Evolutionary conservation across 2,113 vertebrate genomes (phyloP).

Genomic region (Sinocyclocheilus rhinocerous): DNA sequence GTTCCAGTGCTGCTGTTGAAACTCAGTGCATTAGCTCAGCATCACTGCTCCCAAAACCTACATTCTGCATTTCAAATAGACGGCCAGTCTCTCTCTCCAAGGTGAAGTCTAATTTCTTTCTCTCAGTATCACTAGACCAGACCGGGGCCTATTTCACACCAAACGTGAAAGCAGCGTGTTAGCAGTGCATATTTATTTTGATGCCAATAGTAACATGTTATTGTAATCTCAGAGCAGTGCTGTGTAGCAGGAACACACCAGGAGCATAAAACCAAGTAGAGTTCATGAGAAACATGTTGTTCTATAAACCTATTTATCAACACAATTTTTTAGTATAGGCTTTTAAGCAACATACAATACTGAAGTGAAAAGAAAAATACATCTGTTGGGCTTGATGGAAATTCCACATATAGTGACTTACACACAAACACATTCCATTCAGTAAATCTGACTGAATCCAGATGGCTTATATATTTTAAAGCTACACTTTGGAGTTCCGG

Average conservation of each 20-base stretch:
- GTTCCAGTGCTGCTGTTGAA: conserved; percentile 11
- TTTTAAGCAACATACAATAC: background rate
- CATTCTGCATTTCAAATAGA: conserved; percentile 35
- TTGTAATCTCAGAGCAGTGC: background rate
- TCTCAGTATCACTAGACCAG: background rate
- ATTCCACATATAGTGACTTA: background rate
- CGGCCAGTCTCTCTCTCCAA: background rate
- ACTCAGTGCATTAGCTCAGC: conserved; percentile 23
- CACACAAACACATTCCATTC: background rate
- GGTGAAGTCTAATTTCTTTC: conserved; percentile 8
- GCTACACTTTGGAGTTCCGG: background rate
- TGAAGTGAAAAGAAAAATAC: background rate
- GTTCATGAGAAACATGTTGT: background rate
- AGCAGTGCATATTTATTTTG: background rate
- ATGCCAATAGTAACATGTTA: background rate
- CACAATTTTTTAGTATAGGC: background rate
- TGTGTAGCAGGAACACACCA: background rate
- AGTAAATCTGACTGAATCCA: background rate
- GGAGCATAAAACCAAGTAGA: background rate
- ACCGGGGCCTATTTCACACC: background rate
- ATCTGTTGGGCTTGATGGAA: background rate
- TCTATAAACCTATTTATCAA: background rate
- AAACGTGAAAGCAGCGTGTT: background rate
- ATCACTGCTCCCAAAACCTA: conserved; percentile 4
- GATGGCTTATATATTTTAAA: background rate